A percentile compares a stretch with the other conserved stretches of the same genome.
Evolutionary conservation across 2,113 vertebrate species (phyloP).

Genomic region (Vulpes vulpes): DNA sequence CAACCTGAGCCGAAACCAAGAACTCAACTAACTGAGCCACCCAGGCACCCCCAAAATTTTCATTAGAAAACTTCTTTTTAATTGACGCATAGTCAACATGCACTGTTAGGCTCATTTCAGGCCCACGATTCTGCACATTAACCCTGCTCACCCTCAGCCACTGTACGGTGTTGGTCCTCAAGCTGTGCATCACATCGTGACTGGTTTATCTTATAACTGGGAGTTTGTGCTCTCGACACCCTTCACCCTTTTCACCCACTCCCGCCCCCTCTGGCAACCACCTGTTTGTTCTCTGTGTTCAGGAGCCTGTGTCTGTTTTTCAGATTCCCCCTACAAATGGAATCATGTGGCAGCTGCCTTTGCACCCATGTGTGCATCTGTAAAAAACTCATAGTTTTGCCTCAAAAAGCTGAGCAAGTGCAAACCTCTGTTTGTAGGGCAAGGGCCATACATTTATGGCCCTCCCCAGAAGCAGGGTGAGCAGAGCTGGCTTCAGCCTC

Average conservation of each 20-base stretch:
- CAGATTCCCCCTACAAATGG: neutral
- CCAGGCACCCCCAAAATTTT: neutral
- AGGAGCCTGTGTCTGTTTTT: neutral
- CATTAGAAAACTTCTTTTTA: neutral
- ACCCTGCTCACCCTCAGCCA: neutral
- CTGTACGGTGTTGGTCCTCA: neutral
- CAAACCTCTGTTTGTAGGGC: neutral
- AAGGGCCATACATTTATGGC: too few relatives aligned
- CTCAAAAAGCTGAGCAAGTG: neutral
- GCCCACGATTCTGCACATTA: too few relatives aligned
- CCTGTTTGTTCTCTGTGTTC: neutral
- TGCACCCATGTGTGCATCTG: neutral
- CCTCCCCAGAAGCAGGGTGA: neutral
- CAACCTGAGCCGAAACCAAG: neutral
- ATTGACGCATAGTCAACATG: neutral
- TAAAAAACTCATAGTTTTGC: too few relatives aligned
- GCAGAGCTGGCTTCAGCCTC: neutral
- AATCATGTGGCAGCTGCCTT: neutral
- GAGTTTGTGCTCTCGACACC: neutral
- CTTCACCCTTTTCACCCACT: too few relatives aligned
- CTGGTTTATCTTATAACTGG: neutral
- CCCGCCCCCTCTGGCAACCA: neutral
- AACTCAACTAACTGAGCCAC: neutral
- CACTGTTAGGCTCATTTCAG: constrained; percentile 4
- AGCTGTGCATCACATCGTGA: fast-evolving